Conservation (phyloP, 2,797 vertebrate species). For the Neopelma chrysocephalum region DNA sequence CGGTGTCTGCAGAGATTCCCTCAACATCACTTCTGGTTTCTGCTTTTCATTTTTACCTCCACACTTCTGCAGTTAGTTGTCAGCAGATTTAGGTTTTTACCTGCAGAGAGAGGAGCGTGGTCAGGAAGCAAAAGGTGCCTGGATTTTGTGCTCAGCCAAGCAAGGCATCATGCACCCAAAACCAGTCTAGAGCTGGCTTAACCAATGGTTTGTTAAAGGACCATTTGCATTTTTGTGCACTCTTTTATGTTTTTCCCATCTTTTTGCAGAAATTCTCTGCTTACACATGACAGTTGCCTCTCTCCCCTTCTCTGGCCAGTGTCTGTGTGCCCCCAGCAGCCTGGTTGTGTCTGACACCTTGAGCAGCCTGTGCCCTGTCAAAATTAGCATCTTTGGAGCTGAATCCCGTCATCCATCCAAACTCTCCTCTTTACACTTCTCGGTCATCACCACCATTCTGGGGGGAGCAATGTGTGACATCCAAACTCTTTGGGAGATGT, state of each 20-base stretch:
- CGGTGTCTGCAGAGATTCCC: background rate
- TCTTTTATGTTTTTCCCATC: background rate
- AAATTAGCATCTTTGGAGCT: background rate
- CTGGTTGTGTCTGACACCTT: background rate
- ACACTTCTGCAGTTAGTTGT: background rate
- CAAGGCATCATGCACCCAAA: background rate
- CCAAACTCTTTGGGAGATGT: background rate
- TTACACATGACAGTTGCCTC: background rate
- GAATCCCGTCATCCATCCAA: background rate
- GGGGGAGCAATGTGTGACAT: background rate
- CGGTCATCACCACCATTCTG: background rate
- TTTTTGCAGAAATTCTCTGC: background rate
- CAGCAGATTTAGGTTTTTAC: background rate
- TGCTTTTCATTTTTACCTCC: background rate
- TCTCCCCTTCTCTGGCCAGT: background rate
- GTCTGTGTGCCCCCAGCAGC: background rate
- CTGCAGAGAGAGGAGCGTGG: background rate
- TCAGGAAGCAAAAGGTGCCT: background rate
- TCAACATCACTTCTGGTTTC: background rate
- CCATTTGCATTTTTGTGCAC: background rate
- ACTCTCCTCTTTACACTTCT: background rate
- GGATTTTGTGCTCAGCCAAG: background rate
- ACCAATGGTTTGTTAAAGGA: background rate
- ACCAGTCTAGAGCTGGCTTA: background rate
- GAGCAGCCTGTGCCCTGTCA: background rate